Conservation (phyloP, 2,797 vertebrate genomes). For the Hapalemur alaotrensis region DNA sequence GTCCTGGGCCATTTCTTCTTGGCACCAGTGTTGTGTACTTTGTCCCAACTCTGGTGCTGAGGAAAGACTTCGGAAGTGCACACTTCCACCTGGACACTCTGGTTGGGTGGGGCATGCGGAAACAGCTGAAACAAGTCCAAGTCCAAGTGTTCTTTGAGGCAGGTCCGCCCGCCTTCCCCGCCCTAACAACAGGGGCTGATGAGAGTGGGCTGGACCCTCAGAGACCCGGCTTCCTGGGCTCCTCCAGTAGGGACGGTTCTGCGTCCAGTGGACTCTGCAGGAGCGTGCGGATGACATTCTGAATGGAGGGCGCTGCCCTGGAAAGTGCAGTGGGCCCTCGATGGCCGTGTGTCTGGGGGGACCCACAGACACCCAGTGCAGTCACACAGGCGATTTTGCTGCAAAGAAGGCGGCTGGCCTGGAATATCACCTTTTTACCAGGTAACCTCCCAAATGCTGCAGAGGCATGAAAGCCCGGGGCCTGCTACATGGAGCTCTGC, state of each 20-base stretch:
- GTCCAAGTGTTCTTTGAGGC: too few relatives aligned
- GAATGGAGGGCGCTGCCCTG: too few relatives aligned
- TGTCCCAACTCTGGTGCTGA: not conserved
- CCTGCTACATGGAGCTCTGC: accelerated
- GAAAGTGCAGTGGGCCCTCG: not conserved
- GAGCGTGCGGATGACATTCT: accelerated
- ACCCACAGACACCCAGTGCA: too few relatives aligned
- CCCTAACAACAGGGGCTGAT: not conserved
- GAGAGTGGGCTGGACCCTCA: not conserved
- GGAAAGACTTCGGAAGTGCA: not conserved
- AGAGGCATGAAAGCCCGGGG: too few relatives aligned
- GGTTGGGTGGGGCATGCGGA: accelerated
- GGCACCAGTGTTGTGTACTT: not conserved
- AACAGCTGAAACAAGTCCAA: not conserved
- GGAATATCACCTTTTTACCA: too few relatives aligned
- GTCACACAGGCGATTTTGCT: not conserved
- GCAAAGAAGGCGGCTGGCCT: not conserved
- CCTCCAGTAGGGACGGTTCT: not conserved
- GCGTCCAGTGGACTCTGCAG: not conserved
- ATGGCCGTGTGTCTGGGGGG: accelerated
- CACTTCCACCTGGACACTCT: accelerated
- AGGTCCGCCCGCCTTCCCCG: accelerated
- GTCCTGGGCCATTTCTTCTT: not conserved
- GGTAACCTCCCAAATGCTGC: too few relatives aligned
- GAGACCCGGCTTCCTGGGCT: not conserved